Evolutionary conservation across 1,140 invertebrate species (phyloP).

Genomic region (Bombus terrestris): DNA sequence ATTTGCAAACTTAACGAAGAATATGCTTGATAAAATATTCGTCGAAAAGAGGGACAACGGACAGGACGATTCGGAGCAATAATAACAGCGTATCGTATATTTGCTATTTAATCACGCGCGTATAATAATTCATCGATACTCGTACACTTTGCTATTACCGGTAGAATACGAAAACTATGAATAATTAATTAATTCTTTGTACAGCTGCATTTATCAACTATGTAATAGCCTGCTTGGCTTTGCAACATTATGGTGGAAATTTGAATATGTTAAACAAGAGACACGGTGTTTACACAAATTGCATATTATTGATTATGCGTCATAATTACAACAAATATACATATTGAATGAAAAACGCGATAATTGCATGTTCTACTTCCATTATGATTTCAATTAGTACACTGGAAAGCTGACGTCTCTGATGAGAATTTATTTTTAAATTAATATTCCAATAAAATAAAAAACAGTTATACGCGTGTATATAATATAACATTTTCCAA

Average conservation of each 20-base stretch:
- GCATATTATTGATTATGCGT: neutral
- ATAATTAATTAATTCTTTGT: constrained; percentile 4
- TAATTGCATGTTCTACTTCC: neutral
- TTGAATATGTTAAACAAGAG: neutral
- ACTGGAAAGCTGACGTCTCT: neutral
- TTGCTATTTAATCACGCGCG: neutral
- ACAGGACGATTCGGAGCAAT: too few relatives aligned
- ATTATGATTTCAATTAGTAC: neutral
- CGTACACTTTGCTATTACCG: neutral
- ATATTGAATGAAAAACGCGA: neutral
- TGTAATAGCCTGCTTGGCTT: neutral
- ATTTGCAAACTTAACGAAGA: neutral
- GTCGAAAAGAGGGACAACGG: too few relatives aligned
- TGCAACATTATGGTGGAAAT: neutral
- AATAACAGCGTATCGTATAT: neutral
- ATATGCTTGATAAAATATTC: too few relatives aligned
- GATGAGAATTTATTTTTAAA: neutral
- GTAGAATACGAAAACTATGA: neutral
- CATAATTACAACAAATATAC: neutral
- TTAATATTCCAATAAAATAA: neutral
- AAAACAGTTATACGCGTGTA: too few relatives aligned
- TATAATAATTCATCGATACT: neutral
- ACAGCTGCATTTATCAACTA: neutral
- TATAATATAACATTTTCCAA: neutral
- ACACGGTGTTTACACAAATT: neutral